Percentiles rank a stretch among this genome's conserved stretches.
Evolutionary conservation across 2,888 invertebrate genomes (phyloP).

Genomic region (Tetragnatha montana): DNA sequence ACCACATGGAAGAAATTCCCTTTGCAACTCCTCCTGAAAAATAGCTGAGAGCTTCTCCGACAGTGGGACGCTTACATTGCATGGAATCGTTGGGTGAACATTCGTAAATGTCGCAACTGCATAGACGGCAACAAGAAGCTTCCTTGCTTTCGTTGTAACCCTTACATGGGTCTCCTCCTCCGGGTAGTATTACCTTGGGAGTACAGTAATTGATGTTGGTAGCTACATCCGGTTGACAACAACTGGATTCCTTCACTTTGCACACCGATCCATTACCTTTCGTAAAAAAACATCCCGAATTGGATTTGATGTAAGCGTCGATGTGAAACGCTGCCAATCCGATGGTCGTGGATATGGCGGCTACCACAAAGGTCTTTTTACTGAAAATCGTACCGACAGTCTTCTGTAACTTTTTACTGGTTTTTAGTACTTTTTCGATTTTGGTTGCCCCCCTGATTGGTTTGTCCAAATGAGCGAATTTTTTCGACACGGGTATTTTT

Average conservation of each 20-base stretch:
- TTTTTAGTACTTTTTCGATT: too few relatives aligned
- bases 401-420: too few relatives aligned
- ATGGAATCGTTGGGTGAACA: constrained; percentile 25
- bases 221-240: constrained; percentile 25
- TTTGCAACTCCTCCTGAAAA: not conserved
- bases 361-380: too few relatives aligned
- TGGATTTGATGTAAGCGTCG: too few relatives aligned
- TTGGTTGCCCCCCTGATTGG: too few relatives aligned
- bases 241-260: not conserved
- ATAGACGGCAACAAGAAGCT: constrained; percentile 4
- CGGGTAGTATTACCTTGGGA: too few relatives aligned
- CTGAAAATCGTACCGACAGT: too few relatives aligned
- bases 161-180: not conserved
- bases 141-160: constrained; percentile 21
- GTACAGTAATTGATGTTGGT: constrained; percentile 5
- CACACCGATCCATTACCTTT: too few relatives aligned
- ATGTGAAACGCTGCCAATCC: too few relatives aligned
- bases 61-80: constrained; percentile 39
- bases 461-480: not conserved
- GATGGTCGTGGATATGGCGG: too few relatives aligned
- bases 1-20: not conserved
- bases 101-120: constrained; percentile 14
- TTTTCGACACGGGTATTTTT: not conserved
- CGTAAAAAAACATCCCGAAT: too few relatives aligned
- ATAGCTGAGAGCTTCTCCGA: constrained; percentile 19